Evolutionary conservation across 2,888 invertebrate genomes (phyloP).

Genomic region (Branchipolynoe longqiensis): DNA sequence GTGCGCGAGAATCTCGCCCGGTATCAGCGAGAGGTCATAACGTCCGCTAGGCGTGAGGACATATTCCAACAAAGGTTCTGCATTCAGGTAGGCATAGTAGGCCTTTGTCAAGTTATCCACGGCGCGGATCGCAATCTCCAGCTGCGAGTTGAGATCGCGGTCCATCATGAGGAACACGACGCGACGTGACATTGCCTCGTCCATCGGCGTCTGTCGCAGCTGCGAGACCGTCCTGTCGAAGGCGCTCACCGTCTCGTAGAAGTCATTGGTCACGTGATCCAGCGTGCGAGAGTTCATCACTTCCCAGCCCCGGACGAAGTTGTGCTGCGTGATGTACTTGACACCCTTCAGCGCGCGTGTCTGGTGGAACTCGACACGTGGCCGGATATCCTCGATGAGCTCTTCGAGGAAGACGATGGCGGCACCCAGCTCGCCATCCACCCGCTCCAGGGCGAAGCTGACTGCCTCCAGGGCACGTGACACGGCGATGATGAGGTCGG

Average conservation of each 20-base stretch:
- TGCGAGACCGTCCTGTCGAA: slow-evolving; percentile 50
- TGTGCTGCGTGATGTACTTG: slow-evolving; percentile 54
- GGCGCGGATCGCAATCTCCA: slow-evolving; percentile 51
- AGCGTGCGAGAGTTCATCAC: slow-evolving; percentile 53
- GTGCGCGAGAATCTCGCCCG: slow-evolving; percentile 13
- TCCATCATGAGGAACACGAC: slow-evolving; percentile 56
- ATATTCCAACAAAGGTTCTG: slow-evolving; percentile 50
- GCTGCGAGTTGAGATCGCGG: slow-evolving; percentile 26
- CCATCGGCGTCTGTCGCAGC: background rate
- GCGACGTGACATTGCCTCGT: background rate
- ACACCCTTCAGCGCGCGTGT: slow-evolving; percentile 46
- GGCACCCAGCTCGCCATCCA: slow-evolving; percentile 33
- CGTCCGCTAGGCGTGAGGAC: slow-evolving; percentile 44
- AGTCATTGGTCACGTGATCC: slow-evolving; percentile 55
- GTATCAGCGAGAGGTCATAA: slow-evolving; percentile 53
- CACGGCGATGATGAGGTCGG: slow-evolving; percentile 37
- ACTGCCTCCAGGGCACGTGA: slow-evolving; percentile 51
- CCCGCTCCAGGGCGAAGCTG: slow-evolving; percentile 40
- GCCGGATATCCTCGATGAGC: slow-evolving; percentile 41
- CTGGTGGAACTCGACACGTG: slow-evolving; percentile 46
- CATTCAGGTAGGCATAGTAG: slow-evolving; percentile 57
- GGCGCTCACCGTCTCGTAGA: slow-evolving; percentile 54
- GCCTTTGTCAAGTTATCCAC: slow-evolving; percentile 57
- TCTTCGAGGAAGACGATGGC: slow-evolving; percentile 3
- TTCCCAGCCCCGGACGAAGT: slow-evolving; percentile 57